phyloP scores from a whole-genome alignment of 35 echinoderm and acorn worm species.

The Lytechinus variegatus region DNA sequence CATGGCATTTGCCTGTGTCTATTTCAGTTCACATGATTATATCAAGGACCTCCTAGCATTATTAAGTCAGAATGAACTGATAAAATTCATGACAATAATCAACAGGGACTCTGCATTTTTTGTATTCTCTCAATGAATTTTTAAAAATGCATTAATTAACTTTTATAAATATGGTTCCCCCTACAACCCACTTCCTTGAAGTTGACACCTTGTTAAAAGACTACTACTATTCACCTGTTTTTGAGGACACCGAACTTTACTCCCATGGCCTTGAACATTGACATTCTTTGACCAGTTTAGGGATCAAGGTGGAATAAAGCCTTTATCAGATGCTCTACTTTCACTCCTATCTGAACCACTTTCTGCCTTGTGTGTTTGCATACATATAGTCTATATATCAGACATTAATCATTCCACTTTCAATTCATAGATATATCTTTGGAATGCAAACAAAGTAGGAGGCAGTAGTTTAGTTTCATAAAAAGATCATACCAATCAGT shows the following conservation, averaged over 20 bases:
- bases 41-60: too few species aligned
- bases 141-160: too few species aligned
- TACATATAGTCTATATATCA: neutral
- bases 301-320: neutral
- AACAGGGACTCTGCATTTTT: too few species aligned
- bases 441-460: neutral
- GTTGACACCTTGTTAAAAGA: neutral
- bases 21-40: too few species aligned
- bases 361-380: neutral
- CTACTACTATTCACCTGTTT: constrained; percentile 10
- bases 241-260: constrained; percentile 3
- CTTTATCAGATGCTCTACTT: neutral
- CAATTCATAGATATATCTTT: neutral
- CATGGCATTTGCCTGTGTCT: too few species aligned
- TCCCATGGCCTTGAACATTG: neutral
- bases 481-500: neutral
- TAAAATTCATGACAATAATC: too few species aligned
- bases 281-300: neutral
- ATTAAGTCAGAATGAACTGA: too few species aligned
- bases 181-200: neutral
- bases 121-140: too few species aligned
- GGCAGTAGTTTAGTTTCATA: neutral
- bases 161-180: too few species aligned
- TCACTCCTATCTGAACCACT: neutral
- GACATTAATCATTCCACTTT: neutral